phyloP scores from a whole-genome alignment of 2,888 invertebrate genomes.

The Caenorhabditis sp. region DNA sequence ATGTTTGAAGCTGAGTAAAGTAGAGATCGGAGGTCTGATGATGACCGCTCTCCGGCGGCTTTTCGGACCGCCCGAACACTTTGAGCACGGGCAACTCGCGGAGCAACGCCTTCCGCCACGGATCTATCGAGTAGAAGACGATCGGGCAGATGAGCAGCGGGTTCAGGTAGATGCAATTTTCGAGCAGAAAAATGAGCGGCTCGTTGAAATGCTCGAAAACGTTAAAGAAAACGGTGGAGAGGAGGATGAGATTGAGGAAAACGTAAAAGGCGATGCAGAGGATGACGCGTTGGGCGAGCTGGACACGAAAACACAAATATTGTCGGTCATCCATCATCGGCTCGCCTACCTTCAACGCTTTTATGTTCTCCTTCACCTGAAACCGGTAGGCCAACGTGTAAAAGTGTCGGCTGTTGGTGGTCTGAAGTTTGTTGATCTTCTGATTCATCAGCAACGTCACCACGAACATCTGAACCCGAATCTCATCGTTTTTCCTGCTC shows the following conservation, averaged over 20 bases:
- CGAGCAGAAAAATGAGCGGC: conserved; percentile 10
- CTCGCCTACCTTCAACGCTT: conserved; percentile 24
- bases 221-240: conserved; percentile 21
- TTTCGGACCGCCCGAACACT: not conserved
- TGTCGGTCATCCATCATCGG: no score
- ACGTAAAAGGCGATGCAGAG: conserved; percentile 28
- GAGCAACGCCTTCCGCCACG: conserved; percentile 18
- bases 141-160: conserved; percentile 28
- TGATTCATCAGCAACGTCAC: conserved; percentile 23
- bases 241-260: not conserved
- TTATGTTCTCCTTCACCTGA: conserved; percentile 45
- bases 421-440: conserved; percentile 11
- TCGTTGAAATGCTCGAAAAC: not conserved
- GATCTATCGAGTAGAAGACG: conserved; percentile 15
- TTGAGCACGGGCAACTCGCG: not conserved
- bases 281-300: conserved; percentile 19
- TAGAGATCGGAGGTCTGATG: conserved; percentile 19
- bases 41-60: not conserved
- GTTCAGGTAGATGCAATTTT: conserved; percentile 37
- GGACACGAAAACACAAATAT: conserved; percentile 2
- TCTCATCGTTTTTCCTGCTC: not conserved
- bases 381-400: conserved; percentile 41
- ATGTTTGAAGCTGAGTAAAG: conserved; percentile 35
- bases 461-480: conserved; percentile 8
- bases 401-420: not conserved